Conservation (phyloP, 2,113 vertebrate species). For the Microcebus tavaratra region DNA sequence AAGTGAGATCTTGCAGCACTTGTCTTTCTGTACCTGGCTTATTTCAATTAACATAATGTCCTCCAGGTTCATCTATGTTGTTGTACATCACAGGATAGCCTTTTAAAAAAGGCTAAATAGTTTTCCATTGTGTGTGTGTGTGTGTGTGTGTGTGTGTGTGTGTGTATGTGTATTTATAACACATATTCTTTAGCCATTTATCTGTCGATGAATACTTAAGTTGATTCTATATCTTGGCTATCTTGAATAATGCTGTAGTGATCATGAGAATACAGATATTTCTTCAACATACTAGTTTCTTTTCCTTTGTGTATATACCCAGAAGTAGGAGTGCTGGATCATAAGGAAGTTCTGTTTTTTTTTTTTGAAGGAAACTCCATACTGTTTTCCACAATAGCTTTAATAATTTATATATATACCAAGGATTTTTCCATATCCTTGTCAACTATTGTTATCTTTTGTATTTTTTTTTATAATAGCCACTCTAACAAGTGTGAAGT, state of each 20-base stretch:
- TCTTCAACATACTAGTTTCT: background rate
- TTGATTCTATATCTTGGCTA: background rate
- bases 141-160: background rate
- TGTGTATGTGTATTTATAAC: too few relatives aligned
- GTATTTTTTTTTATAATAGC: background rate
- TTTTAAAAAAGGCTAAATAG: background rate
- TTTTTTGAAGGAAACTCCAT: background rate
- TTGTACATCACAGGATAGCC: background rate
- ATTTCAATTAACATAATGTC: background rate
- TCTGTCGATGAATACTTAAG: background rate
- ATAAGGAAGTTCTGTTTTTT: background rate
- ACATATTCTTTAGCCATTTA: background rate
- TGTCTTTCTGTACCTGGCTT: background rate
- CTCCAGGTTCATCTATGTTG: fast-evolving
- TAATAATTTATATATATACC: background rate
- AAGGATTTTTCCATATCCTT: background rate
- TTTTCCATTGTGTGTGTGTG: background rate
- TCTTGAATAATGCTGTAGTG: background rate
- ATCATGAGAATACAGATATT: too few relatives aligned
- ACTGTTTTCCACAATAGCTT: background rate
- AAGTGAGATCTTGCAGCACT: background rate
- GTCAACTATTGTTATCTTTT: background rate
- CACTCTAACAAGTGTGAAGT: background rate
- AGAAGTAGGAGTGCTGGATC: background rate
- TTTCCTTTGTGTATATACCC: background rate